These are phyloP conservation scores for Tetramorium simillimum DNA, from an alignment of 1,140 invertebrate genomes.

Conservation along the genomic window DNA sequence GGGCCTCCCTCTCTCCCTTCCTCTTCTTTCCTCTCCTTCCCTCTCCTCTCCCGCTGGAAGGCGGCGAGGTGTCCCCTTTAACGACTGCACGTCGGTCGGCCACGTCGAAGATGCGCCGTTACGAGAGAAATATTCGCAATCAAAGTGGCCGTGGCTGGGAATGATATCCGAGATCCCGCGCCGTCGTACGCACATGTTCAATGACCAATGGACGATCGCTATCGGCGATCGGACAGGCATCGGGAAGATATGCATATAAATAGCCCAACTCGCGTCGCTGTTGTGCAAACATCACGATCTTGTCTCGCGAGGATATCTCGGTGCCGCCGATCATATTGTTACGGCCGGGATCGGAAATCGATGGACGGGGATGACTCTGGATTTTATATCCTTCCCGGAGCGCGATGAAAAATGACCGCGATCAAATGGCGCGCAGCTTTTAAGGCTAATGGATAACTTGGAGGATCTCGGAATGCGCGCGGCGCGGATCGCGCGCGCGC, in stretches of 20 bases:
- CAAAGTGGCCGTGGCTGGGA: slow-evolving; percentile 28
- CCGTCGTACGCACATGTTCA: slow-evolving; percentile 41
- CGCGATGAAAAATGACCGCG: slow-evolving; percentile 60
- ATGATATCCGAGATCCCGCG: slow-evolving; percentile 41
- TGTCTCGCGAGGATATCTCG: slow-evolving; percentile 52
- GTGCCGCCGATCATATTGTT: slow-evolving; percentile 61
- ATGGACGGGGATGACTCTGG: slow-evolving; percentile 47
- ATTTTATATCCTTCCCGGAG: slow-evolving; percentile 17
- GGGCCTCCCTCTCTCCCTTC: neutral
- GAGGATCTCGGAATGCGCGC: slow-evolving; percentile 46
- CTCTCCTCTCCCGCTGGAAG: neutral
- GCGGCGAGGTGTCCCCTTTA: slow-evolving; percentile 57
- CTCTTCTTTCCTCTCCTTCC: neutral
- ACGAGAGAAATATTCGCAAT: slow-evolving; percentile 64
- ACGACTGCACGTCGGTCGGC: slow-evolving; percentile 47
- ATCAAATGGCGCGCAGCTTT: slow-evolving; percentile 60
- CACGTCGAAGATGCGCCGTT: neutral
- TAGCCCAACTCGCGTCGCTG: slow-evolving; percentile 50
- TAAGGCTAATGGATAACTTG: slow-evolving; percentile 61
- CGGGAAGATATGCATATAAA: slow-evolving; percentile 62
- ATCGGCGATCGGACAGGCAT: slow-evolving; percentile 62
- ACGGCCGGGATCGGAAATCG: slow-evolving; percentile 4
- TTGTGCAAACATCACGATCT: slow-evolving; percentile 44
- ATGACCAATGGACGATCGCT: slow-evolving; percentile 68
- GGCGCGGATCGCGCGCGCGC: slow-evolving; percentile 32